Evolutionary conservation across 2,797 vertebrate genomes (phyloP).

Genomic region (Rhinogobio ventralis): DNA sequence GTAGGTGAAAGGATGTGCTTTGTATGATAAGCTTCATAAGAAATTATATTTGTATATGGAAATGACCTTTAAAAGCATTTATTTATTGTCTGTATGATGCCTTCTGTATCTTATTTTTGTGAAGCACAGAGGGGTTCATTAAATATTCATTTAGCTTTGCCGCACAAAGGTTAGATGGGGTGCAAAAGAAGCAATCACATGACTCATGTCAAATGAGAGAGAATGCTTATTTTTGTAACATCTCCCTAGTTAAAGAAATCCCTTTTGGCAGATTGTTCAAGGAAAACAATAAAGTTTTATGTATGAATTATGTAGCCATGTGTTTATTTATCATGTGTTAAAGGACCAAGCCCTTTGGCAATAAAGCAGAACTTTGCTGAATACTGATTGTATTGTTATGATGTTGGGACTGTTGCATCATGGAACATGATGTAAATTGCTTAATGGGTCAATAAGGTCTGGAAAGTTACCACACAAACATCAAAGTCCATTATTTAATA

Average conservation of each 20-base stretch:
- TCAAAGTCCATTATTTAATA: constrained; percentile 25
- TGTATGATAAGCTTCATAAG: constrained; percentile 85
- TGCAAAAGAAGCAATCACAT: constrained; percentile 41
- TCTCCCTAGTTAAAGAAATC: constrained; percentile 55
- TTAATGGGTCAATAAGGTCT: constrained; percentile 31
- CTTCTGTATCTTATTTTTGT: constrained; percentile 67
- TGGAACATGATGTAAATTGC: constrained; percentile 16
- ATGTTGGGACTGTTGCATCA: constrained; percentile 29
- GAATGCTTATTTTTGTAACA: constrained; percentile 64
- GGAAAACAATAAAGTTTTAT: constrained; percentile 79
- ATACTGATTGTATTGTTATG: constrained; percentile 30
- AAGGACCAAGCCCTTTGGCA: neutral
- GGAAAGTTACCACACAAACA: constrained; percentile 23
- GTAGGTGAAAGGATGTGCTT: constrained; percentile 77
- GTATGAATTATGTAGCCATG: constrained; percentile 24
- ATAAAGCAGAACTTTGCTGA: constrained; percentile 1
- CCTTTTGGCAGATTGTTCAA: constrained; percentile 69
- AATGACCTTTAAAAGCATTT: constrained; percentile 84
- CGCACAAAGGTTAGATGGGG: constrained; percentile 41
- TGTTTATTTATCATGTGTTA: constrained; percentile 24
- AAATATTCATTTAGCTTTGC: constrained; percentile 51
- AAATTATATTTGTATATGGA: constrained; percentile 91
- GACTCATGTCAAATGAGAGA: constrained; percentile 61
- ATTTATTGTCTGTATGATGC: constrained; percentile 89
- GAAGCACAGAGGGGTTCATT: constrained; percentile 61